Conservation (phyloP, 2,113 vertebrate species). For the Nothocercus nigrocapillus region DNA sequence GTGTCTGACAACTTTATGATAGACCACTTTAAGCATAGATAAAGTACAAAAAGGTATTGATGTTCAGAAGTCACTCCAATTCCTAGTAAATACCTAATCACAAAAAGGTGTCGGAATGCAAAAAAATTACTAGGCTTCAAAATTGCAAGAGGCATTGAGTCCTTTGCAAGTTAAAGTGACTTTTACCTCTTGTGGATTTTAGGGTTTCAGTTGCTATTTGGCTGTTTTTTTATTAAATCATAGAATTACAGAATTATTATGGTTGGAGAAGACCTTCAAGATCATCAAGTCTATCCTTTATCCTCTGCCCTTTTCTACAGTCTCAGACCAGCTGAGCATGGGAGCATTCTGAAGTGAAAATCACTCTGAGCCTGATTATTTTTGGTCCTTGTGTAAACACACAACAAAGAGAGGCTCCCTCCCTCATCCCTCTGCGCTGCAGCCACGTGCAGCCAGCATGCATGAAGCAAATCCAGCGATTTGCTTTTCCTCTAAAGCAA, state of each 20-base stretch:
- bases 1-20: background rate
- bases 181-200: background rate
- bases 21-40: background rate
- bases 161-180: background rate
- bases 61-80: background rate
- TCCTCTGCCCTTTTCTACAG: background rate
- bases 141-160: background rate
- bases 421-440: background rate
- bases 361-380: background rate
- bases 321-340: background rate
- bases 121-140: background rate
- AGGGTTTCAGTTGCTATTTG: background rate
- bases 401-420: background rate
- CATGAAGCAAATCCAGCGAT: background rate
- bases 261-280: no score
- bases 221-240: background rate
- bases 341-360: background rate
- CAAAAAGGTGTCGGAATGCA: background rate
- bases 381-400: background rate
- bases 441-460: background rate
- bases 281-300: background rate
- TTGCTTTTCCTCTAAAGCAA: background rate
- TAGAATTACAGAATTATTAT: no score
- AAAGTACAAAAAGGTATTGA: conserved; percentile 1
- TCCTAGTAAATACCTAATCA: background rate